Conservation (phyloP, 2,888 invertebrate genomes). For the Stegophylla sp. region DNA sequence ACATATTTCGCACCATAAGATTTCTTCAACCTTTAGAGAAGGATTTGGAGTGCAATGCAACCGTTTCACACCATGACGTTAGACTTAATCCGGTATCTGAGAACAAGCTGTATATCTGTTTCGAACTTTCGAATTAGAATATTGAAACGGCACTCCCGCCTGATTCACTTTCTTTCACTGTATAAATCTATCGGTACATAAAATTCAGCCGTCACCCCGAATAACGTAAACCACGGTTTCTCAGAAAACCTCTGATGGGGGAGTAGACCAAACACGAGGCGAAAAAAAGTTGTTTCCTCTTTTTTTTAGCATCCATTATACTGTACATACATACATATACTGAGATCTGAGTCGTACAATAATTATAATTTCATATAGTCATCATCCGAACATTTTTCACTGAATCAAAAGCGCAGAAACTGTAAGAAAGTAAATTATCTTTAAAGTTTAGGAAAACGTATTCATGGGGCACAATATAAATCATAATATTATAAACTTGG, state of each 20-base stretch:
- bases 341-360: neutral
- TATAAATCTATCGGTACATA: neutral
- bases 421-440: neutral
- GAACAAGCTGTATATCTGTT: neutral
- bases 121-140: neutral
- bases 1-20: too few relatives aligned
- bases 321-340: too few relatives aligned
- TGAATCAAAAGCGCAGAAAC: neutral
- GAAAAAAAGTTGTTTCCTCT: neutral
- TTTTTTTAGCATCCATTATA: neutral
- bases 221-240: neutral
- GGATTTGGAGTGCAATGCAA: neutral
- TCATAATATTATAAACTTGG: too few relatives aligned
- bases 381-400: neutral
- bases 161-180: neutral
- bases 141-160: neutral
- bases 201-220: neutral
- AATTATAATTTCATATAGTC: neutral
- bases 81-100: neutral
- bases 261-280: neutral
- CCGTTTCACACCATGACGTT: neutral
- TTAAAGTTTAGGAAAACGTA: neutral
- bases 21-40: too few relatives aligned
- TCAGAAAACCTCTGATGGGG: neutral
- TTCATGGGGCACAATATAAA: neutral